Evolutionary conservation across 2,797 vertebrate genomes (phyloP).

Genomic region (Thalassophryne amazonica): DNA sequence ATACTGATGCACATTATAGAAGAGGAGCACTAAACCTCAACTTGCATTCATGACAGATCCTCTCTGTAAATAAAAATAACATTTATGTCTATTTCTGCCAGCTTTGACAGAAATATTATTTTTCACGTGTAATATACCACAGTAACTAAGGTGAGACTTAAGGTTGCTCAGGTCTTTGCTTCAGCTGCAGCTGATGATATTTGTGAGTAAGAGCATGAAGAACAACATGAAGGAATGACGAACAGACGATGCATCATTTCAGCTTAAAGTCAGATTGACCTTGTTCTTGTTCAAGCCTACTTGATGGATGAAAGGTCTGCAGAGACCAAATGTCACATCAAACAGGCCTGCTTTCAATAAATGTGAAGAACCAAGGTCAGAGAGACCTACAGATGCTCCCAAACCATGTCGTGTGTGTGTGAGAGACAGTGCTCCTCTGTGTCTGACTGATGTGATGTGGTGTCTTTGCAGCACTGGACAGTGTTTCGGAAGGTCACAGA

Average conservation of each 20-base stretch:
- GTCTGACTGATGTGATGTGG: slow-evolving; percentile 18
- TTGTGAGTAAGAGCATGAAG: background rate
- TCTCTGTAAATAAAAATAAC: no score
- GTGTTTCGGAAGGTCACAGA: slow-evolving; percentile 94
- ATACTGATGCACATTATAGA: no score
- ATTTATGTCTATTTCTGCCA: no score
- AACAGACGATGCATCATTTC: slow-evolving; percentile 25
- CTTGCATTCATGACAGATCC: no score
- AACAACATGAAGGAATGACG: background rate
- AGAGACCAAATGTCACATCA: slow-evolving; percentile 10
- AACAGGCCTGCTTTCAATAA: slow-evolving; percentile 42
- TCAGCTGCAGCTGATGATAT: background rate
- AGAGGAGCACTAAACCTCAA: no score
- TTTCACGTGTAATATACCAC: background rate
- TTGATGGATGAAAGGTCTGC: background rate
- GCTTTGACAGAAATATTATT: background rate
- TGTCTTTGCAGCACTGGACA: slow-evolving; percentile 88
- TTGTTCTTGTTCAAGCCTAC: slow-evolving; percentile 14
- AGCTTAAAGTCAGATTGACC: slow-evolving; percentile 14
- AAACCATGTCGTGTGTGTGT: background rate
- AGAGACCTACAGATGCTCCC: background rate
- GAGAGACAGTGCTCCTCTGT: background rate
- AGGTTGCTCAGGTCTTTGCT: background rate
- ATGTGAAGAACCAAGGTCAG: slow-evolving; percentile 27
- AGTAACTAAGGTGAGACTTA: background rate